Conservation (phyloP, 2,888 invertebrate genomes). For the Dascillus cervinus region DNA sequence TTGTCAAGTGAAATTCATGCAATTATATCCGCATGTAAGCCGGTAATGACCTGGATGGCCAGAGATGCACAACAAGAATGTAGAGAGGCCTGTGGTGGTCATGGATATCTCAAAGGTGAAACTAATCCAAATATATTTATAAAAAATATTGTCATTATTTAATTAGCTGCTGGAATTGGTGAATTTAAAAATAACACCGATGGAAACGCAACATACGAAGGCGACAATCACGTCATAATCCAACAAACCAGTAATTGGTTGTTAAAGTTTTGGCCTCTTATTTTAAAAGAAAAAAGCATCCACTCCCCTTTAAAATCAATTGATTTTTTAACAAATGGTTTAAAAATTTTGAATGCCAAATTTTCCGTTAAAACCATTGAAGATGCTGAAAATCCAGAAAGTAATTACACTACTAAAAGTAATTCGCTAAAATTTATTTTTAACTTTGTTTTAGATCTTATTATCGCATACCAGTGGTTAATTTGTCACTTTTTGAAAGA, state of each 20-base stretch:
- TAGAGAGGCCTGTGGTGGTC: slow-evolving; percentile 82
- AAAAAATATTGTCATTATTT: slow-evolving; percentile 40
- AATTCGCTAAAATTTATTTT: too few relatives aligned
- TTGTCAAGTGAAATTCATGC: slow-evolving; percentile 66
- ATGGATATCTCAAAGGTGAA: slow-evolving; percentile 69
- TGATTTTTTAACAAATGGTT: slow-evolving; percentile 53
- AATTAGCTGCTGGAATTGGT: slow-evolving; percentile 71
- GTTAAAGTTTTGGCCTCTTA: slow-evolving; percentile 55
- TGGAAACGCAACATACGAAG: slow-evolving; percentile 86
- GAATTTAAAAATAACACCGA: slow-evolving; percentile 81
- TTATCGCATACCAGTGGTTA: slow-evolving; percentile 72
- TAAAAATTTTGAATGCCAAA: slow-evolving; percentile 47
- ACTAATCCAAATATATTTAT: slow-evolving; percentile 42
- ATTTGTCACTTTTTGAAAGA: slow-evolving; percentile 65
- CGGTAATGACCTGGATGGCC: slow-evolving; percentile 68
- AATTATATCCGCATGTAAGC: slow-evolving; percentile 59
- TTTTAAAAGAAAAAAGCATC: slow-evolving; percentile 40
- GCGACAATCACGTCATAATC: slow-evolving; percentile 86
- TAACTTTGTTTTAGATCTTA: slow-evolving; percentile 56
- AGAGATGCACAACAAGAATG: slow-evolving; percentile 72
- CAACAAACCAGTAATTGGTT: too few relatives aligned
- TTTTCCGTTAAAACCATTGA: slow-evolving; percentile 45
- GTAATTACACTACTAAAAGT: too few relatives aligned
- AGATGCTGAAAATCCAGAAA: slow-evolving; percentile 45
- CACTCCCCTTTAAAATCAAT: slow-evolving; percentile 62